Base-by-base conservation (phyloP, 2,797 vertebrate genomes). In the Leptatherina wallacei region DNA sequence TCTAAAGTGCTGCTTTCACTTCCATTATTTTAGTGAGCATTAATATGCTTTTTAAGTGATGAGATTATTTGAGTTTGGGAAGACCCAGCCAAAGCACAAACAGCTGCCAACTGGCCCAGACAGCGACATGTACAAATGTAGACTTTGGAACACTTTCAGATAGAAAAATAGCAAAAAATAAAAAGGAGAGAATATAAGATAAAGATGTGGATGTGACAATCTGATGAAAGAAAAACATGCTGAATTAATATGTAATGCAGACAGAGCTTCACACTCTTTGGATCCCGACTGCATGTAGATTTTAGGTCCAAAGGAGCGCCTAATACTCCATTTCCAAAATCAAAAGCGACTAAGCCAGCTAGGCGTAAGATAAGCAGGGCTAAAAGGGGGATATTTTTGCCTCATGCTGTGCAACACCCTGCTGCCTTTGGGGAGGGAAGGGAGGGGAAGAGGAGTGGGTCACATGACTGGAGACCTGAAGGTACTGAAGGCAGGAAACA, bases 361-460 rank as follows among this genome's bases (percentile, higher is more conserved):
- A 51, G 78, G 77, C 10, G 5, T 33, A 3, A 75, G 60, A 82
- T 75, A 63, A 77, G 64, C 33, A 56, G 59, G 42, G 68, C 64
- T 57, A 16, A 33, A 18, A 65, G 71, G 51, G 60, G 67, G 65
- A 36, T 54, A 40, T 74, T 84, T 69, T 61, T 22, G 40, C 65
- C 61, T 65, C 82, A 36, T 12, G 76, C 84, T 82, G 85, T 58
- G 80, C 65, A 73, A 59, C 63, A 84, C 69, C 73, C 68, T 20
- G 57, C 75, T 67, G 81, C 74, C 52, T 74, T 16, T 49, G 6
- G 44, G 20, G 18, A 44, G 16, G 6, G 18, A 32, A n/a, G 18
- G 44, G 42, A 44, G 42, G 16, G 42, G 42, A 44, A 44, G 51
- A 12, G 11, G 4, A 14, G 16, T 42, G 52, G 72, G 61, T 79